A percentile compares a stretch with the other conserved stretches of the same genome.
phyloP scores from a whole-genome alignment of 1,140 invertebrate genomes.

The Scaptomyza pallida region DNA sequence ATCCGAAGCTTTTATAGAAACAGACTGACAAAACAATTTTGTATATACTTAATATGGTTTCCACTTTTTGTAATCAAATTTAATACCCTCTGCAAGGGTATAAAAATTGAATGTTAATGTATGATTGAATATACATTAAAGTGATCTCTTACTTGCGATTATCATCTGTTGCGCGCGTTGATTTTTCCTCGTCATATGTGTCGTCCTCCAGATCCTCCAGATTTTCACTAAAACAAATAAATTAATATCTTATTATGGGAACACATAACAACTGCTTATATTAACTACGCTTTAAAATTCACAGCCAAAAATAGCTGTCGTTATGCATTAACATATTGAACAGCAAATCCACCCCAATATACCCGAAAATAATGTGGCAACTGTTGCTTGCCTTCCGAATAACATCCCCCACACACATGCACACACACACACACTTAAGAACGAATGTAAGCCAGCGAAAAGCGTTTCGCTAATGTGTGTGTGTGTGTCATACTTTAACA shows the following conservation, averaged over 20 bases:
- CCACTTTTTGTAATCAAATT: neutral
- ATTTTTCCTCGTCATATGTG: constrained; percentile 87
- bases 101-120: constrained; percentile 42
- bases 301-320: neutral
- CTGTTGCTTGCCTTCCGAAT: constrained; percentile 57
- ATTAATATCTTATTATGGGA: neutral
- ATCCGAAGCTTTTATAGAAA: neutral
- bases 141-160: constrained; percentile 87
- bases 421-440: neutral
- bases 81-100: neutral
- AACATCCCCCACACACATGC: constrained; percentile 13
- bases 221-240: constrained; percentile 84
- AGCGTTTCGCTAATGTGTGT: constrained; percentile 20
- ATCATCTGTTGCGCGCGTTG: constrained; percentile 86
- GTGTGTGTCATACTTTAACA: constrained; percentile 18
- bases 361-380: constrained; percentile 51
- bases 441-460: constrained; percentile 25
- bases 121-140: neutral
- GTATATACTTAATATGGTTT: neutral
- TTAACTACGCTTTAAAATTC: constrained; percentile 2
- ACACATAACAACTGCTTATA: neutral
- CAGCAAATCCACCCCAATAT: constrained; percentile 55
- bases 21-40: neutral
- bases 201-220: constrained; percentile 87
- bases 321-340: constrained; percentile 1